phyloP scores from a whole-genome alignment of 1,140 invertebrate species.

The Anadara kagoshimensis region DNA sequence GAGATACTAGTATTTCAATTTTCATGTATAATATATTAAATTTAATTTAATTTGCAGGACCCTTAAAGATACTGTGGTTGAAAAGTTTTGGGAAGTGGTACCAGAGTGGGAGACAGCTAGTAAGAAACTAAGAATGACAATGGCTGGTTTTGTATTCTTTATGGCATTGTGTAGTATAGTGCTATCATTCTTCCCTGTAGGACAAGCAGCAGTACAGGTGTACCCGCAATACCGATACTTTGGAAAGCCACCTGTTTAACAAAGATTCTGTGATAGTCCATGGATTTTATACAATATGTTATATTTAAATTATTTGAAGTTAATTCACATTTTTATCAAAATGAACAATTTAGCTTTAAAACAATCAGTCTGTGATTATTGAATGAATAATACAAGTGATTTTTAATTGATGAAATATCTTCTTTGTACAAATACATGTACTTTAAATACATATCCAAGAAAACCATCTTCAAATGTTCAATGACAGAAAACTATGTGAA shows the following conservation, averaged over 20 bases:
- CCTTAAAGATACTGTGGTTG: constrained; percentile 29
- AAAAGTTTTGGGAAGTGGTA: constrained; percentile 43
- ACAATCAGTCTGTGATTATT: too few species aligned
- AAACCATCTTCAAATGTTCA: too few species aligned
- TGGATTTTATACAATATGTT: too few species aligned
- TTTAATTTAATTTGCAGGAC: constrained; percentile 18
- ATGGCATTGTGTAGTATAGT: constrained; percentile 53
- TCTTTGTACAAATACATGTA: too few species aligned
- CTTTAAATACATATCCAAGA: too few species aligned
- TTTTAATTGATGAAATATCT: too few species aligned
- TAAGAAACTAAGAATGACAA: constrained; percentile 34
- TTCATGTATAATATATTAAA: not conserved
- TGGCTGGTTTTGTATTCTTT: constrained; percentile 39
- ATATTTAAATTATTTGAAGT: too few species aligned
- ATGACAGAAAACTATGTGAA: too few species aligned
- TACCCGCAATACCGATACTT: constrained; percentile 31
- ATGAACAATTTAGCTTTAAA: too few species aligned
- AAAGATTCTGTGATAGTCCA: too few species aligned
- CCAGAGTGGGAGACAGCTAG: constrained; percentile 42
- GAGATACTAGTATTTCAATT: not conserved
- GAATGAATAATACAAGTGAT: too few species aligned
- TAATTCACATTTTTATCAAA: too few species aligned
- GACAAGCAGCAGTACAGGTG: constrained; percentile 41
- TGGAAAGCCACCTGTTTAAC: constrained; percentile 27
- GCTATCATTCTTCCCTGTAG: constrained; percentile 33